Conservation (phyloP, 1,140 invertebrate genomes). For the Drosophila arawakana region DNA sequence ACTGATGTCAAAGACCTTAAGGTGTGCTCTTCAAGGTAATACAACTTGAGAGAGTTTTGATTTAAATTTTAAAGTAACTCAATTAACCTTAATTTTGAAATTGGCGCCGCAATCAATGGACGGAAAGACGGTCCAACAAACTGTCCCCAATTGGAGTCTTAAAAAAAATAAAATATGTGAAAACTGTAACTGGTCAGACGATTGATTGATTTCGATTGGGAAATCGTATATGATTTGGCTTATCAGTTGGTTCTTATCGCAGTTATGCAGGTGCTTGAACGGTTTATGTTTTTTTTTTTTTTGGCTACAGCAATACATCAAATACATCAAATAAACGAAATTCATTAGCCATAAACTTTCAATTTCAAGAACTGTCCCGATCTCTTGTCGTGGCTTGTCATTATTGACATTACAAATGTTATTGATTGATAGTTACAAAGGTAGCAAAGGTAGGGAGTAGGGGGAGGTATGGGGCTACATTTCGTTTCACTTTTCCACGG, state of each 20-base stretch:
- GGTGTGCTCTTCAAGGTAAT: neutral
- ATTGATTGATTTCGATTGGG: conserved; percentile 66
- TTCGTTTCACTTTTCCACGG: conserved; percentile 43
- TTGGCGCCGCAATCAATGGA: conserved; percentile 51
- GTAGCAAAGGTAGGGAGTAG: neutral
- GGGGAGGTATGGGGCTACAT: conserved; percentile 10
- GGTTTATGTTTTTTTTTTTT: conserved; percentile 14
- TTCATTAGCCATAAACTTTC: conserved; percentile 57
- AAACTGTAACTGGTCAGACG: conserved; percentile 38
- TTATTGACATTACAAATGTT: conserved; percentile 82
- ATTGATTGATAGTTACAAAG: conserved; percentile 59
- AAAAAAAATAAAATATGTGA: neutral
- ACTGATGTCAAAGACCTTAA: neutral
- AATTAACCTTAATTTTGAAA: conserved; percentile 72
- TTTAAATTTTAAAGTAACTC: neutral
- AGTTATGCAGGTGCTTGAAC: conserved; percentile 64
- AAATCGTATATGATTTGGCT: conserved; percentile 27
- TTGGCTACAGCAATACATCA: conserved; percentile 67
- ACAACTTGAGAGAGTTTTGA: neutral
- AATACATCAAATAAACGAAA: conserved; percentile 62
- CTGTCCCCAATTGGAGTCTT: conserved; percentile 53
- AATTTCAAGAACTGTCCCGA: conserved; percentile 34
- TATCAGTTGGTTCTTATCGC: conserved; percentile 41
- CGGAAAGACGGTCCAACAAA: neutral
- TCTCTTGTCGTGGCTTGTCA: conserved; percentile 57